phyloP scores from a whole-genome alignment of 2,113 vertebrate genomes.

The Neopipo cinnamomea region DNA sequence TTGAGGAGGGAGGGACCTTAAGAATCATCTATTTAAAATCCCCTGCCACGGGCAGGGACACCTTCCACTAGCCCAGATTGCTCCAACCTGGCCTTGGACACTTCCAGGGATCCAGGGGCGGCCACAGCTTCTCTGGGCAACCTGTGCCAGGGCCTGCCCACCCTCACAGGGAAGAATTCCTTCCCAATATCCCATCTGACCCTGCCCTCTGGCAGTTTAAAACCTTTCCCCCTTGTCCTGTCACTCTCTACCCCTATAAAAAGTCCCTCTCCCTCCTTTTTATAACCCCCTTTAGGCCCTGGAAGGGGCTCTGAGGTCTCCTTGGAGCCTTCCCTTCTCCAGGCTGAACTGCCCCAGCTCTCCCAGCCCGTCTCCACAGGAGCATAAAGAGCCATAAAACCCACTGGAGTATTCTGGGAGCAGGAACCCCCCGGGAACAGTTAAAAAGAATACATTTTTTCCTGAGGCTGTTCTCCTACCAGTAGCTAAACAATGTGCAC shows the following conservation, averaged over 20 bases:
- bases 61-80: background rate
- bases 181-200: accelerated
- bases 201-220: no score
- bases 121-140: background rate
- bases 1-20: background rate
- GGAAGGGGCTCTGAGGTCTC: background rate
- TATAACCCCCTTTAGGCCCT: background rate
- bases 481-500: slow-evolving; percentile 46
- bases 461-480: background rate
- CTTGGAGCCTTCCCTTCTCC: background rate
- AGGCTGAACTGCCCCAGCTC: background rate
- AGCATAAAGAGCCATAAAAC: background rate
- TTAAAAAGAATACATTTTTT: background rate
- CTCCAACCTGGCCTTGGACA: background rate
- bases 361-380: background rate
- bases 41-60: background rate
- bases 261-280: background rate
- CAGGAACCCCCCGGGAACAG: slow-evolving; percentile 2
- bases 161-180: background rate
- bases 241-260: background rate
- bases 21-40: accelerated
- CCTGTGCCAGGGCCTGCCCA: background rate
- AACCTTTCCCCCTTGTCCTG: background rate
- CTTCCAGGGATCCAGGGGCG: background rate
- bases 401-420: background rate